Evolutionary conservation across 2,888 invertebrate genomes (phyloP).

Genomic region (Colletes collaris): DNA sequence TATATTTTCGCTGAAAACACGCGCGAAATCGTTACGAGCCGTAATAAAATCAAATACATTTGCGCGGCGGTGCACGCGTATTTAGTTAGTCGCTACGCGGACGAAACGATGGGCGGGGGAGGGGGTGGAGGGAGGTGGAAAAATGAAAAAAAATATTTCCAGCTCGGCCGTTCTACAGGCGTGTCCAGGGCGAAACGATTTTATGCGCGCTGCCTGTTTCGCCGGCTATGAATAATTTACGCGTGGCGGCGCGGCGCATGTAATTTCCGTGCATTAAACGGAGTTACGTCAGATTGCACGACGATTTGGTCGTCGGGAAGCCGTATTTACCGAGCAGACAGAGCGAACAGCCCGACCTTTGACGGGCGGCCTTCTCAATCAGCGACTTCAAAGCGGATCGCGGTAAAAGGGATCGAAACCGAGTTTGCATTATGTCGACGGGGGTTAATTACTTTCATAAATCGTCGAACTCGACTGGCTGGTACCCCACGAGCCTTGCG

Average conservation of each 20-base stretch:
- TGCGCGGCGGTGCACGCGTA: background rate
- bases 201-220: slow-evolving; percentile 6
- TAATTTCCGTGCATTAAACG: slow-evolving; percentile 43
- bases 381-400: slow-evolving; percentile 37
- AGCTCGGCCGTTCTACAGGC: background rate
- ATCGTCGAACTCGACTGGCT: slow-evolving; percentile 2
- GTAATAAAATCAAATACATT: slow-evolving; percentile 15
- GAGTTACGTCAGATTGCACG: slow-evolving; percentile 45
- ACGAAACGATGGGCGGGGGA: background rate
- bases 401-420: slow-evolving; percentile 29
- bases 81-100: background rate
- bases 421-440: slow-evolving; percentile 20
- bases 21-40: background rate
- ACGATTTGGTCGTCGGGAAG: slow-evolving; percentile 12
- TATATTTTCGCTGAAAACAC: too few relatives aligned
- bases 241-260: slow-evolving; percentile 1
- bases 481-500: background rate
- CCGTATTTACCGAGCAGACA: slow-evolving; percentile 16
- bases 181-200: background rate
- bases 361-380: slow-evolving; percentile 26
- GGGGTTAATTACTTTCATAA: slow-evolving; percentile 42
- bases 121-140: too few relatives aligned
- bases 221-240: slow-evolving; percentile 35
- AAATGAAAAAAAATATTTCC: background rate
- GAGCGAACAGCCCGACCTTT: slow-evolving; percentile 23